A percentile compares a stretch with the other conserved stretches of the same genome.
phyloP scores from a whole-genome alignment of 2,797 vertebrate genomes.

The Merluccius polli region DNA sequence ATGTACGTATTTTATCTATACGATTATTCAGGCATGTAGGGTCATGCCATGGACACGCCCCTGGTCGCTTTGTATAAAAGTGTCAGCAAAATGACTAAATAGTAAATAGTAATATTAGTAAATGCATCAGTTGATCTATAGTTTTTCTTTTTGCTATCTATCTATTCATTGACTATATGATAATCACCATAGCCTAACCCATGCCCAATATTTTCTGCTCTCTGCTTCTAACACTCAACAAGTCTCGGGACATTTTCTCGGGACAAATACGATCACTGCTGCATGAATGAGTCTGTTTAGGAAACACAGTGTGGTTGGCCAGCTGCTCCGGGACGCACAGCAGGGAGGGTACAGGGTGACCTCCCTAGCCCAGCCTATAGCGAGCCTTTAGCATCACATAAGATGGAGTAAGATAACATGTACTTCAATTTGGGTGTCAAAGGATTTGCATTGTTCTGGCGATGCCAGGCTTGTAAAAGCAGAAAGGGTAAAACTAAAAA shows the following conservation, averaged over 20 bases:
- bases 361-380: no score
- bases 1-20: neutral
- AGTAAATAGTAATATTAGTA: neutral
- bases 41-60: neutral
- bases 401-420: no score
- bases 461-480: no score
- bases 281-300: neutral
- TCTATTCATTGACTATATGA: neutral
- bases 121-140: neutral
- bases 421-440: no score
- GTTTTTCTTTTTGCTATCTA: no score
- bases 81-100: neutral
- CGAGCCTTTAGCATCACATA: no score
- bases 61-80: neutral
- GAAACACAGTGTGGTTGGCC: neutral
- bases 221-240: no score
- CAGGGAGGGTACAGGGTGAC: no score
- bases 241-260: neutral
- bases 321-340: no score
- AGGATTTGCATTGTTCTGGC: no score
- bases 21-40: neutral
- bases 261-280: neutral
- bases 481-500: no score
- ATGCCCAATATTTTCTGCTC: neutral
- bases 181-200: neutral